A percentile compares a stretch with the other conserved stretches of the same genome.
Evolutionary conservation across 2,888 invertebrate species (phyloP).

Genomic region (Epiblema foenella): DNA sequence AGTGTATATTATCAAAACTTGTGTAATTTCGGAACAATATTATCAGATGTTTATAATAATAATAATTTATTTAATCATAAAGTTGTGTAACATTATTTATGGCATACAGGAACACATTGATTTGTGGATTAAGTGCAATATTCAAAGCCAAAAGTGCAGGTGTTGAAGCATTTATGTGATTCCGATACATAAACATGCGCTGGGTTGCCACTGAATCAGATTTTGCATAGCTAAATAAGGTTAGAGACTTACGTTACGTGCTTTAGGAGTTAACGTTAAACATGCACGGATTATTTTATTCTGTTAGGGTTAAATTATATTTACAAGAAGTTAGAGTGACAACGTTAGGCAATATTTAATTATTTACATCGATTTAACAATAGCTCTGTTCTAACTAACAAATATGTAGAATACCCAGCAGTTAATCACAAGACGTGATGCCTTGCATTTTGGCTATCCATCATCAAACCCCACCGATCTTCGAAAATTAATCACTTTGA

Average conservation of each 20-base stretch:
- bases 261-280: constrained; percentile 41
- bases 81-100: no score
- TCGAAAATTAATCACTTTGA: constrained; percentile 73
- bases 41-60: constrained; percentile 53
- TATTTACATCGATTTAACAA: constrained; percentile 41
- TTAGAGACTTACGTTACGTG: constrained; percentile 45
- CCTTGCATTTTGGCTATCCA: constrained; percentile 28
- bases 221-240: constrained; percentile 10
- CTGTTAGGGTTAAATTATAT: constrained; percentile 48
- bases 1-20: background rate
- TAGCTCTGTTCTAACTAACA: constrained; percentile 41
- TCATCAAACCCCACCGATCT: constrained; percentile 44
- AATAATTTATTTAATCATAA: no score
- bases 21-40: constrained; percentile 42
- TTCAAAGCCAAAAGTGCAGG: constrained; percentile 35
- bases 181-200: constrained; percentile 45
- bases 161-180: constrained; percentile 47
- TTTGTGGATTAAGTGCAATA: constrained; percentile 20
- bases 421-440: constrained; percentile 31
- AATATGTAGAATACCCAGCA: constrained; percentile 18
- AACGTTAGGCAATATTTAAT: constrained; percentile 62
- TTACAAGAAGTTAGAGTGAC: constrained; percentile 65
- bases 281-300: constrained; percentile 44
- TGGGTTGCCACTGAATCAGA: constrained; percentile 16
- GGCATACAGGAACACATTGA: constrained; percentile 56